phyloP scores from a whole-genome alignment of 2,113 vertebrate species.

The Thalassarche chlororhynchos region DNA sequence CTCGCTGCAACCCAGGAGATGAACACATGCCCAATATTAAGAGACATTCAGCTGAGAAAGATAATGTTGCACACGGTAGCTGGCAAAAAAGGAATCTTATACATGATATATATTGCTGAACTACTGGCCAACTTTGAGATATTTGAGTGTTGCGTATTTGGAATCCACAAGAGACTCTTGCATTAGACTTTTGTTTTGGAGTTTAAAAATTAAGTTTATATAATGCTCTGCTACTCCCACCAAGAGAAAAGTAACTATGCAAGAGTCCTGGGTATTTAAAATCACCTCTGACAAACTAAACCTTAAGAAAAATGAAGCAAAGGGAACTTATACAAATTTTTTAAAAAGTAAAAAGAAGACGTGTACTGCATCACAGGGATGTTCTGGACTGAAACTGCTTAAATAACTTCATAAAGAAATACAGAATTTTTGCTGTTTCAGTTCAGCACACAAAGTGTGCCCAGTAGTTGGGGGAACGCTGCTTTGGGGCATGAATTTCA shows the following conservation, averaged over 20 bases:
- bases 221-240: not conserved
- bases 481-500: not conserved
- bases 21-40: not conserved
- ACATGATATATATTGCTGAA: not conserved
- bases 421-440: not conserved
- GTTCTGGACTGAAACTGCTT: not conserved
- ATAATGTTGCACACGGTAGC: rapidly evolving
- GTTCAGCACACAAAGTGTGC: not conserved
- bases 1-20: not conserved
- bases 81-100: not conserved
- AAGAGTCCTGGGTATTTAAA: not conserved
- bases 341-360: not conserved
- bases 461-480: not conserved
- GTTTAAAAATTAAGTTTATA: not conserved
- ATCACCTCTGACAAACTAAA: not conserved
- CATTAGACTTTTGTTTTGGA: not conserved
- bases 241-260: not conserved
- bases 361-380: not conserved
- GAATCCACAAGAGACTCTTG: not conserved
- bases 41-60: not conserved
- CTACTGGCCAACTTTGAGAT: not conserved
- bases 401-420: not conserved
- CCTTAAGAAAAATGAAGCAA: not conserved
- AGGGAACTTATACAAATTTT: rapidly evolving
- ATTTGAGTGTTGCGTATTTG: not conserved